Evolutionary conservation across 2,797 vertebrate species (phyloP), one percentile per base, ranked within the genome.

Genomic region (Salarias fasciatus): DNA sequence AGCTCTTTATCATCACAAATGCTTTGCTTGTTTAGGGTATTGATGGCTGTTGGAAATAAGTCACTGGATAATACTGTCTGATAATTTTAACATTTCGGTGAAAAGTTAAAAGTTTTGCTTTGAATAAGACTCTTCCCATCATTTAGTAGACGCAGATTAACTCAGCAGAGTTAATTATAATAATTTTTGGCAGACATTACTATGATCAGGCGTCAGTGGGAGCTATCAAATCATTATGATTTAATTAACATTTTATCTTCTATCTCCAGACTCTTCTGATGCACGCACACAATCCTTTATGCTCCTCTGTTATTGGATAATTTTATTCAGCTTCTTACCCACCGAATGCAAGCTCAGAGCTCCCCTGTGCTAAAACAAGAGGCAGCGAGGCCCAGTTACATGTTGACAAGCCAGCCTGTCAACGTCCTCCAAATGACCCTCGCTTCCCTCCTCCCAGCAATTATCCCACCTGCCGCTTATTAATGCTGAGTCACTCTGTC

Each of bases 401-500:
- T 69, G n/a, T n/a, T n/a, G 42, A 84, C 80, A 47, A 80, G 56
- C 54, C 82, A 79, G 65, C 40, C 63, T 41, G 63, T 86, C 78
- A 80, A 76, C 71, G 31, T 82, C 76, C 69, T 84, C 72, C 78
- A 83, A 88, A 76, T 35, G 70, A 77, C 45, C 77, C 69, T 24
- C 18, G 24, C 18, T 24, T 24, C 68, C 37, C 35, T 69, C 63
- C 37, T 31, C 18, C 18, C 18, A 24, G 68, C 73, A 79, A 87
- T 87, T 76, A 86, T 68, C 67, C 71, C 69, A 63, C 60, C 54
- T 69, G 71, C 79, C 5, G 13, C 68, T 76, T 75, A 81, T 83
- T 71, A 80, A 79, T 82, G 70, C 53, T 60, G 52, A 57, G 66
- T 62, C 69, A 72, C 56, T 41, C 24, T n/a, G 54, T 60, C 52